These are phyloP conservation scores for Chascanopsetta lugubris DNA, from an alignment of 2,113 vertebrate species.

Conservation along the genomic window DNA sequence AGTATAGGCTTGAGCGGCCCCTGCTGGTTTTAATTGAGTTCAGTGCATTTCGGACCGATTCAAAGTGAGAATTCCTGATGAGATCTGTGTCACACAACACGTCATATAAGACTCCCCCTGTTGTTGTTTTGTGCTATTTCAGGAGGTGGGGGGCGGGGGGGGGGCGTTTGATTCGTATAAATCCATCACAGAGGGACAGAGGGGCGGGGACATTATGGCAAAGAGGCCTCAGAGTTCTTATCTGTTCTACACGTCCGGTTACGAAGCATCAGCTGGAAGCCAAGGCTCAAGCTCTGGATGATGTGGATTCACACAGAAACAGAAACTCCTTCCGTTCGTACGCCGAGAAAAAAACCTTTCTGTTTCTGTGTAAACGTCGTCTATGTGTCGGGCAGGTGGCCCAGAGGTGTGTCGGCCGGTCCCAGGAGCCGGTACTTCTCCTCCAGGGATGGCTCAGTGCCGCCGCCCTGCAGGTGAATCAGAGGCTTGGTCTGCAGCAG, in stretches of 20 bases:
- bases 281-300: constrained; percentile 43
- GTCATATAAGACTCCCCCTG: constrained; percentile 19
- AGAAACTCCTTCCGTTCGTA: constrained; percentile 26
- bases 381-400: constrained; percentile 75
- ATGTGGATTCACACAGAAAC: constrained; percentile 46
- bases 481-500: constrained; percentile 85
- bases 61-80: constrained; percentile 76
- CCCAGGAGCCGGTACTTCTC: constrained; percentile 84
- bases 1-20: constrained; percentile 63
- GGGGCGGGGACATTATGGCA: constrained; percentile 35
- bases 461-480: constrained; percentile 80
- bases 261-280: constrained; percentile 54
- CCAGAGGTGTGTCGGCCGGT: constrained; percentile 71
- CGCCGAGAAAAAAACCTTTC: constrained; percentile 16
- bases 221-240: constrained; percentile 34
- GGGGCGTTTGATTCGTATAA: constrained; percentile 31
- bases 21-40: constrained; percentile 78
- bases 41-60: constrained; percentile 67
- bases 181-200: constrained; percentile 35
- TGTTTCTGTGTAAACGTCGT: constrained; percentile 44
- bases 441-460: constrained; percentile 68
- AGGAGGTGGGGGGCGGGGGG: no score
- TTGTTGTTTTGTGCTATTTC: constrained; percentile 73
- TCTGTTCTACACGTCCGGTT: constrained; percentile 33
- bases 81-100: constrained; percentile 61